A percentile compares a stretch with the other conserved stretches of the same genome.
These are phyloP conservation scores for Harpagoxenus sublaevis DNA, from an alignment of 2,888 invertebrate species.

Conservation along the genomic window DNA sequence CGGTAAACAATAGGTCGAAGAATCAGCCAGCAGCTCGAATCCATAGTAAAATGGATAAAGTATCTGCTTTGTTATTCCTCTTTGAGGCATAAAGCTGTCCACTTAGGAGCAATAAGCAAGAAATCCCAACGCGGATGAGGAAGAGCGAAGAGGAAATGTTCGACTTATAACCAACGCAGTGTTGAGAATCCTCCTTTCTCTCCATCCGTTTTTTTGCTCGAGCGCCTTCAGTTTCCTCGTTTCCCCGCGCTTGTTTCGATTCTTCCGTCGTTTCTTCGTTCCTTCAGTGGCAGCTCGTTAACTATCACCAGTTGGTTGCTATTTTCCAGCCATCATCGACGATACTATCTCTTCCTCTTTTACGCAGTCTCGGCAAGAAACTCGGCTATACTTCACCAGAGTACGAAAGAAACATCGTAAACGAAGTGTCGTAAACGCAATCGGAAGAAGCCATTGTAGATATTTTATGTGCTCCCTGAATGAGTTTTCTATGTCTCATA, in stretches of 20 bases:
- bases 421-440: slow-evolving; percentile 72
- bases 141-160: slow-evolving; percentile 50
- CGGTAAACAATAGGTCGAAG: slow-evolving; percentile 15
- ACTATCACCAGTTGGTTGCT: slow-evolving; percentile 64
- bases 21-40: not conserved
- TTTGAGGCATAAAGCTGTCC: slow-evolving; percentile 58
- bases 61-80: slow-evolving; percentile 52
- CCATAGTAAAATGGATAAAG: slow-evolving; percentile 43
- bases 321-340: slow-evolving; percentile 50
- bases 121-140: slow-evolving; percentile 58
- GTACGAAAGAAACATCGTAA: slow-evolving; percentile 72
- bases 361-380: not conserved
- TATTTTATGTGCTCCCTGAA: slow-evolving; percentile 21
- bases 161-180: slow-evolving; percentile 54
- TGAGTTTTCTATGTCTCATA: slow-evolving; percentile 9
- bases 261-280: slow-evolving; percentile 43
- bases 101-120: slow-evolving; percentile 62
- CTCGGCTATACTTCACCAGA: slow-evolving; percentile 58
- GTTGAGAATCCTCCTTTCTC: slow-evolving; percentile 31
- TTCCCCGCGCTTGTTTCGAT: slow-evolving; percentile 49
- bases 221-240: slow-evolving; percentile 10
- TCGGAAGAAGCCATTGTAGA: slow-evolving; percentile 50
- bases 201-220: slow-evolving; percentile 15
- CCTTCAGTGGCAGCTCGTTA: slow-evolving; percentile 71
- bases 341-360: slow-evolving; percentile 34